Evolutionary conservation across 2,888 invertebrate genomes (phyloP).

Genomic region (Drosophila formosana): DNA sequence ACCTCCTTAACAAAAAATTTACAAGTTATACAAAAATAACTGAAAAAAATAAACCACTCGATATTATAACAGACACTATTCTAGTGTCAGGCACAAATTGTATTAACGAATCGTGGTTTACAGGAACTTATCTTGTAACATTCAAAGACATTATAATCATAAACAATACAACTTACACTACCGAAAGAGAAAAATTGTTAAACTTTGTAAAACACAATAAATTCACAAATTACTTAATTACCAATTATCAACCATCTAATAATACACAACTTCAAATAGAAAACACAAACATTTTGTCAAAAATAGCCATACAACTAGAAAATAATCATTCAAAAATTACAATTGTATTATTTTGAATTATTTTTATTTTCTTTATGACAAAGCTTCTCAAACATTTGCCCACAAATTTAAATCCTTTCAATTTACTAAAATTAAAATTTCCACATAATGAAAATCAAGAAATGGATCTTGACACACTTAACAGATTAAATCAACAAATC

Average conservation of each 20-base stretch:
- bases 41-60: constrained; percentile 5
- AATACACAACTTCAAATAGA: not conserved
- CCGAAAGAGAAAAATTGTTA: not conserved
- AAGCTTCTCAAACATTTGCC: not conserved
- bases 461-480: not conserved
- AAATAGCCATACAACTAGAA: not conserved
- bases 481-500: not conserved
- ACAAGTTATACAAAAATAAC: constrained; percentile 2
- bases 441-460: not conserved
- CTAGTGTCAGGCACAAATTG: constrained; percentile 3
- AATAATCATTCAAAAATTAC: not conserved
- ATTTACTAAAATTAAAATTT: not conserved
- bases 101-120: constrained; percentile 1
- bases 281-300: not conserved
- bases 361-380: not conserved
- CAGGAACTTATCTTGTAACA: not conserved
- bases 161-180: not conserved
- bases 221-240: not conserved
- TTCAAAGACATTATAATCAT: not conserved
- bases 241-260: not conserved
- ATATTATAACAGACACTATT: constrained; percentile 3
- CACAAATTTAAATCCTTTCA: not conserved
- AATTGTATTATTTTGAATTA: not conserved
- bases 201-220: not conserved
- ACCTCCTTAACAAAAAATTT: constrained; percentile 6